Percentiles rank a stretch among this genome's conserved stretches.
phyloP scores from a whole-genome alignment of 2,888 invertebrate species.

The Amphipoea oculea region DNA sequence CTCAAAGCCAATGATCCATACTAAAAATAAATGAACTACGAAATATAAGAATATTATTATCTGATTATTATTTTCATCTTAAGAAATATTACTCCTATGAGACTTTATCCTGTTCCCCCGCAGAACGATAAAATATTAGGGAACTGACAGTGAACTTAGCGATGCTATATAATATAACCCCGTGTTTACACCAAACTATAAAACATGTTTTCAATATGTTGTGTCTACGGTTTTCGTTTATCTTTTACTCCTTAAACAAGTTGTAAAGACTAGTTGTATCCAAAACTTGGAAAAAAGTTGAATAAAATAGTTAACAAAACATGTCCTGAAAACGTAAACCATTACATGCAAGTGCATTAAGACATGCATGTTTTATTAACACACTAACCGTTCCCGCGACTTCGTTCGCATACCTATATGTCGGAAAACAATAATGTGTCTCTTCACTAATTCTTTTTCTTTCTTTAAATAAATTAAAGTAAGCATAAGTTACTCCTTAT shows the following conservation, averaged over 20 bases:
- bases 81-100: constrained; percentile 33
- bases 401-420: too few species aligned
- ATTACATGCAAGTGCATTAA: background rate
- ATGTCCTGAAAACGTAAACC: background rate
- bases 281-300: background rate
- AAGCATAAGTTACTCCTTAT: too few species aligned
- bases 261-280: too few species aligned
- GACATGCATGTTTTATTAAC: background rate
- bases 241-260: background rate
- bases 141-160: constrained; percentile 18
- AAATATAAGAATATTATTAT: constrained; percentile 20
- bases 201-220: background rate
- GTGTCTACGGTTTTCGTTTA: background rate
- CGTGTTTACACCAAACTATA: background rate
- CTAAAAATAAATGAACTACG: constrained; percentile 23
- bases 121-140: constrained; percentile 24
- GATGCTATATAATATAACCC: too few species aligned
- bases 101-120: constrained; percentile 15
- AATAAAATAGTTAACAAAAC: background rate
- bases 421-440: background rate
- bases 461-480: background rate
- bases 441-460: background rate
- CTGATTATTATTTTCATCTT: constrained; percentile 12
- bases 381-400: background rate
- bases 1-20: constrained; percentile 3